Evolutionary conservation across 2,113 vertebrate genomes (phyloP).

Genomic region (Ceuthmochares aereus): DNA sequence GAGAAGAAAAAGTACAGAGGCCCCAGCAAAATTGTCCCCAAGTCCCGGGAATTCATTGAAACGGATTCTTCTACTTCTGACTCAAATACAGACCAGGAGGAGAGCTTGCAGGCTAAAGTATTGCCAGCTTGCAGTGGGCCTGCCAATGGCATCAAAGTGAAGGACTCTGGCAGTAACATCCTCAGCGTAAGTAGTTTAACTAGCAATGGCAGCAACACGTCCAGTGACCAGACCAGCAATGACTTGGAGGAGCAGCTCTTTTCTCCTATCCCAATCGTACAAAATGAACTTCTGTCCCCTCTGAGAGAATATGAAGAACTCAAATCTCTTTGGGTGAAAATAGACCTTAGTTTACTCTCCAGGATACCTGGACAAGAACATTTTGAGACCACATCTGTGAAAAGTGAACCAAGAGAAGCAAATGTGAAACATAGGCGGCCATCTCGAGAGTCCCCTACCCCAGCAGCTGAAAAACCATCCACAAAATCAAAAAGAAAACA

Average conservation of each 20-base stretch:
- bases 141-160: constrained; percentile 71
- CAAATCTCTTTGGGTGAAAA: constrained; percentile 94
- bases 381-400: constrained; percentile 68
- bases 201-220: constrained; percentile 77
- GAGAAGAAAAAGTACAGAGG: constrained; percentile 96
- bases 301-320: constrained; percentile 85
- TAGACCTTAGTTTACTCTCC: constrained; percentile 87
- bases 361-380: constrained; percentile 84
- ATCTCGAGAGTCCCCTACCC: constrained; percentile 79
- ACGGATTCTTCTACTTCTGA: constrained; percentile 95
- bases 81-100: constrained; percentile 92
- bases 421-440: constrained; percentile 84
- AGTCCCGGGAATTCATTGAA: constrained; percentile 96
- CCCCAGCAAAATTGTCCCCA: constrained; percentile 89
- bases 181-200: constrained; percentile 82
- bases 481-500: constrained; percentile 94
- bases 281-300: constrained; percentile 86
- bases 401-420: constrained; percentile 78
- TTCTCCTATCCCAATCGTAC: constrained; percentile 80
- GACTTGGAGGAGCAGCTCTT: constrained; percentile 83
- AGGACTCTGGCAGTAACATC: constrained; percentile 77
- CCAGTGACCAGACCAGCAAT: constrained; percentile 82
- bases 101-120: constrained; percentile 82
- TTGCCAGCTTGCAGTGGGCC: constrained; percentile 74
- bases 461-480: constrained; percentile 80